Percentiles rank a stretch among this genome's conserved stretches.
These are phyloP conservation scores for Micrastur ruficollis DNA, from an alignment of 2,797 vertebrate genomes.

Conservation along the genomic window DNA sequence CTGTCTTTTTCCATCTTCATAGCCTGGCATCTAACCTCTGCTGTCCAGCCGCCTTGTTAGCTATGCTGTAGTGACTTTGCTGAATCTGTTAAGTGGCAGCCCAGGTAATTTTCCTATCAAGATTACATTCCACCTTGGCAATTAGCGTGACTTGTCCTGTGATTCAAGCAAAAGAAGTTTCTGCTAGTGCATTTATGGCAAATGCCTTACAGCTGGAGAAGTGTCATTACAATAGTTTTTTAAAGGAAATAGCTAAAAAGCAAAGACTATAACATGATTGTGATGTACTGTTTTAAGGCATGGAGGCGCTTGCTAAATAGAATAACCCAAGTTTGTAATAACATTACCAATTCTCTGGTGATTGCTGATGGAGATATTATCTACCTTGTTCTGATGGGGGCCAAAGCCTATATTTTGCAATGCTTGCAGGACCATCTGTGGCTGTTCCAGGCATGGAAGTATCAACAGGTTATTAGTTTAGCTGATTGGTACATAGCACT, in stretches of 20 bases:
- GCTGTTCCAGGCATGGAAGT: background rate
- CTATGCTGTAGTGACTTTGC: background rate
- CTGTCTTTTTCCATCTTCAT: background rate
- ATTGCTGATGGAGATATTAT: background rate
- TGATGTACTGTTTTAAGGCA: background rate
- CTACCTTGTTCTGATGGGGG: background rate
- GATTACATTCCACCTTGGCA: background rate
- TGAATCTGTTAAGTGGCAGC: background rate
- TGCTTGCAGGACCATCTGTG: background rate
- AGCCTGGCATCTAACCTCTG: background rate
- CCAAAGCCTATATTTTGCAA: background rate
- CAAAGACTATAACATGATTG: background rate
- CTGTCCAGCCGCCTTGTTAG: background rate
- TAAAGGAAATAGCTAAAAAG: background rate
- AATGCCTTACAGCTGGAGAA: background rate
- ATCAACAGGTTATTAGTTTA: background rate
- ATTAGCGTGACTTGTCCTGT: background rate
- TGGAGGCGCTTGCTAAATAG: background rate
- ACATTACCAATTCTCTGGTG: background rate
- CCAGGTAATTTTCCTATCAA: background rate
- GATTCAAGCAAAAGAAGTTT: background rate
- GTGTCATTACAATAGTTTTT: background rate
- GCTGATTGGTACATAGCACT: background rate
- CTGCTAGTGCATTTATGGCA: background rate
- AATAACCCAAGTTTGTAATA: background rate